These are phyloP conservation scores for Aphelenchoides avenae DNA, from an alignment of 1,140 invertebrate species.

Conservation along the genomic window DNA sequence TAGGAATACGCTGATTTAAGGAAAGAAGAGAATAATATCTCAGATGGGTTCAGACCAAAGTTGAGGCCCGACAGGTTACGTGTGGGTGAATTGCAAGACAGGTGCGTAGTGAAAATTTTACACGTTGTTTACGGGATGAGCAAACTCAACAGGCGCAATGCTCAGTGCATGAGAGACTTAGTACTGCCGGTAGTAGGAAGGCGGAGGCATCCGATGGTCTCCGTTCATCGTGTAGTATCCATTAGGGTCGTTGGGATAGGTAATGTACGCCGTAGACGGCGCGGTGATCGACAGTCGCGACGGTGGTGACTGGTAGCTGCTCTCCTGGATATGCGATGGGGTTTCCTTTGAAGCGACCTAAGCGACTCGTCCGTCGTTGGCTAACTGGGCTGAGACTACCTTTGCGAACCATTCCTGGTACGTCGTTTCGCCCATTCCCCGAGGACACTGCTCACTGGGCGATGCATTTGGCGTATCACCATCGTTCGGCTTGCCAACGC, in stretches of 20 bases:
- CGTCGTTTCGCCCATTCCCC: constrained; percentile 55
- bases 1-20: too few relatives aligned
- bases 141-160: too few relatives aligned
- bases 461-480: constrained; percentile 14
- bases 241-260: constrained; percentile 54
- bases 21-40: too few relatives aligned
- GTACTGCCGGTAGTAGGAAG: constrained; percentile 33
- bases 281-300: constrained; percentile 10
- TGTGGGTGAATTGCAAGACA: too few relatives aligned
- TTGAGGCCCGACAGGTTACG: too few relatives aligned
- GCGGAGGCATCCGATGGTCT: constrained; percentile 47
- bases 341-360: constrained; percentile 56
- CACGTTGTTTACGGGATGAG: too few relatives aligned
- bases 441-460: constrained; percentile 27
- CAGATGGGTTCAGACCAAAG: too few relatives aligned
- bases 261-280: constrained; percentile 35
- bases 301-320: constrained; percentile 30
- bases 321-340: constrained; percentile 43
- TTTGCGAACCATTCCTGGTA: constrained; percentile 54
- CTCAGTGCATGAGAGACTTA: too few relatives aligned
- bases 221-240: constrained; percentile 55
- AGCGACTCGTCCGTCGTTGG: not conserved
- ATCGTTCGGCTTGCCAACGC: constrained; percentile 2
- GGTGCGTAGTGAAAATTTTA: too few relatives aligned
- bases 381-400: constrained; percentile 5